These are phyloP conservation scores for Drosophila setifemur DNA, from an alignment of 1,140 invertebrate species.

Conservation along the genomic window DNA sequence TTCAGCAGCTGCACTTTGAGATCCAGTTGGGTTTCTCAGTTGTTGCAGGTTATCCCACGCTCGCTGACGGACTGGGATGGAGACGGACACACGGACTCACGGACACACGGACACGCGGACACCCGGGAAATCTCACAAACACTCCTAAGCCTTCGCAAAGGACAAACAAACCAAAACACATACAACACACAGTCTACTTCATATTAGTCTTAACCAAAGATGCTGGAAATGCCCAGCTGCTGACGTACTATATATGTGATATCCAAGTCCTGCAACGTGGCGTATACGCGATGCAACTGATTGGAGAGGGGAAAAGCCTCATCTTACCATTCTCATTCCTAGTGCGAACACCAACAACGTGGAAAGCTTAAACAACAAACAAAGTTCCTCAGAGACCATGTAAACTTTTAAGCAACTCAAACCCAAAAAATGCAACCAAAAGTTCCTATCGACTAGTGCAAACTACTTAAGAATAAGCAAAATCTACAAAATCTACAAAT, in stretches of 20 bases:
- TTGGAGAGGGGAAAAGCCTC: constrained; percentile 7
- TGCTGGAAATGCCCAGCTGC: not conserved
- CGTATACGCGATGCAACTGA: constrained; percentile 44
- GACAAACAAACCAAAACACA: constrained; percentile 1
- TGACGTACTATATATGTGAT: constrained; percentile 24
- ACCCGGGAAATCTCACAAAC: not conserved
- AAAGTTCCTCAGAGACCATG: constrained; percentile 56
- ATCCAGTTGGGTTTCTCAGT: constrained; percentile 67
- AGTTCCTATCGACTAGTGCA: constrained; percentile 64
- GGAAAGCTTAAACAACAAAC: constrained; percentile 10
- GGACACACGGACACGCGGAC: constrained; percentile 6
- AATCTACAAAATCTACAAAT: not conserved
- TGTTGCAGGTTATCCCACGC: constrained; percentile 76
- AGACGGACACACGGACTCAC: constrained; percentile 53
- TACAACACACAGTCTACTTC: constrained; percentile 3
- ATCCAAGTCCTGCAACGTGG: not conserved
- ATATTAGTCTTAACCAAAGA: constrained; percentile 9
- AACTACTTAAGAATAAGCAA: constrained; percentile 6
- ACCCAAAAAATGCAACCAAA: constrained; percentile 18
- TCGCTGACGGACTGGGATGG: constrained; percentile 64
- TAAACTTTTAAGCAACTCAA: constrained; percentile 10
- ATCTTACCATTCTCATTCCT: not conserved
- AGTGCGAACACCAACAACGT: not conserved
- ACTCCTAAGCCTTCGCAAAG: constrained; percentile 10
- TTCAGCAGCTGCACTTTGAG: constrained; percentile 67